Evolutionary conservation across 1,140 invertebrate species (phyloP), one percentile per base, ranked within the genome.

Genomic region (Lepidurus couesii): DNA sequence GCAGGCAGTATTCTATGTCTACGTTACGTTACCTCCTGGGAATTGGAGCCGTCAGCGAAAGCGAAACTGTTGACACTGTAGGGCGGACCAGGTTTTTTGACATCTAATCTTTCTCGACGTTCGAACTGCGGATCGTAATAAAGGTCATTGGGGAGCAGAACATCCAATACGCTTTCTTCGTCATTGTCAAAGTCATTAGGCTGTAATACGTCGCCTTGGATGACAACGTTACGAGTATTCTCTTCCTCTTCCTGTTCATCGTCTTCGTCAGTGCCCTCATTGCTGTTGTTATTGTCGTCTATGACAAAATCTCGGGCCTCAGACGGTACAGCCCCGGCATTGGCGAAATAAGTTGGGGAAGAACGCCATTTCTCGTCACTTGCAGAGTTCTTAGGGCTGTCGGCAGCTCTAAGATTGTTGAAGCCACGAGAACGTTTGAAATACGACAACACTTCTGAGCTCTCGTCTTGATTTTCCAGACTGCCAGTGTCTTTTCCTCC

Each of bases 81-180:
- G 74, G 88, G 89, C 34, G 95, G 94, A 44, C 95, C 95, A 3
- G 95, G 95, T 87, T 97, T 97, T 86, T 97, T 97, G n/a, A 96
- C 94, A 86, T 96, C 95, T 53, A 96, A 87, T 82, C 95, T 88
- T 87, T 96, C 94, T 79, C 90, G 89, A 81, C 95, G 88, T 81
- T 93, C 91, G 85, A 96, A 96, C 44, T 92, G 91, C 42, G 77
- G 74, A 79, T 80, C 78, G n/a, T 76, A 45, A 26, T 75, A 78
- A 45, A 75, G 45, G 10, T 79, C 47, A 44, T 47, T 44, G 26
- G 75, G 43, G 42, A 44, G 75, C 1, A 74, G 24, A 11, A 77
- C 76, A 13, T 77, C 80, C 78, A 81, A 80, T 26, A 80, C 80
- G 16, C 81, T 80, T 21, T 86, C 79, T 74, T 84, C 80, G 24